phyloP scores from a whole-genome alignment of 2,888 invertebrate species.

The Escarpia spicata region DNA sequence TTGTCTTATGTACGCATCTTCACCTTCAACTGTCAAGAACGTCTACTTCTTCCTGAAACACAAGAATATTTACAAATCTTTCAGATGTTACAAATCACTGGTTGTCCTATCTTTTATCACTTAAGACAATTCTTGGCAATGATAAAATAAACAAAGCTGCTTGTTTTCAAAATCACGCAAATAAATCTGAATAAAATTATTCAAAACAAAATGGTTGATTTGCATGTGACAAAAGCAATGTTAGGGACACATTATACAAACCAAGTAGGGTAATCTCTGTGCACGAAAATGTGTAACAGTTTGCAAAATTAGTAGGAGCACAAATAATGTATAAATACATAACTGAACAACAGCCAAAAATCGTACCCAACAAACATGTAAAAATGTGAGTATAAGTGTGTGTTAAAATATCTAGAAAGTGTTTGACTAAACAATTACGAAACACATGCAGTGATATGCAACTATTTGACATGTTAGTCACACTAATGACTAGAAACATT shows the following conservation, averaged over 20 bases:
- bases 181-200: neutral
- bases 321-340: neutral
- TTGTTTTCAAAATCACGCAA: neutral
- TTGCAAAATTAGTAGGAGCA: neutral
- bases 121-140: neutral
- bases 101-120: neutral
- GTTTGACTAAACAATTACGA: neutral
- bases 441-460: neutral
- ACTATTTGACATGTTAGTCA: neutral
- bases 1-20: neutral
- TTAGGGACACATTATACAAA: neutral
- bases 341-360: neutral
- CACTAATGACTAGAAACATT: neutral
- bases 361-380: neutral
- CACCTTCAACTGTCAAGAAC: neutral
- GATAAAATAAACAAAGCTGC: neutral
- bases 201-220: neutral
- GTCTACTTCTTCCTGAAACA: constrained; percentile 16
- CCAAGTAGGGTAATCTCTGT: neutral
- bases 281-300: neutral
- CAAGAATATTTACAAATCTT: neutral
- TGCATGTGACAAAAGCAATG: neutral
- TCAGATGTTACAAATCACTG: neutral
- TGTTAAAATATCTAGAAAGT: neutral
- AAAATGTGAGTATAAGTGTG: neutral